These are phyloP conservation scores for Tonatia bakeri DNA, from an alignment of 2,113 vertebrate genomes.

Conservation along the genomic window DNA sequence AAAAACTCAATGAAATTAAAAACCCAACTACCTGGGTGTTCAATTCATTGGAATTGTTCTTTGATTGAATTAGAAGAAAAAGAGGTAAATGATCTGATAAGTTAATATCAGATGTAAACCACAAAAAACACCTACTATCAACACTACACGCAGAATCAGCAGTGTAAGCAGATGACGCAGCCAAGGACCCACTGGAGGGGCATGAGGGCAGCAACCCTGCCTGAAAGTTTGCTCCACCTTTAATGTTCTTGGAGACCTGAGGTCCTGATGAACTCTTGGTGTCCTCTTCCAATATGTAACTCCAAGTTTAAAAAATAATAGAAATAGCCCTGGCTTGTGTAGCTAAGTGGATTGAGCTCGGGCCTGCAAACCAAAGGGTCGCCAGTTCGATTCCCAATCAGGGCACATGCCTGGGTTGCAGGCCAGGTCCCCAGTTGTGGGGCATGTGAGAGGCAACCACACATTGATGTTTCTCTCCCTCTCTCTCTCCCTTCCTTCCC, in stretches of 20 bases:
- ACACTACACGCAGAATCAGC: background rate
- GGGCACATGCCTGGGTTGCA: no score
- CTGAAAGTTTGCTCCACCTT: background rate
- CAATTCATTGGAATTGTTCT: background rate
- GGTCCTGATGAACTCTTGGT: background rate
- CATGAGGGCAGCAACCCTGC: background rate
- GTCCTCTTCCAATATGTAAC: background rate
- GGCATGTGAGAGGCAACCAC: no score
- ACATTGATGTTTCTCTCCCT: no score
- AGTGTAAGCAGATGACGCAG: background rate
- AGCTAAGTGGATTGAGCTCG: no score
- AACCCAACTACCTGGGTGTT: background rate
- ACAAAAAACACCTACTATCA: background rate
- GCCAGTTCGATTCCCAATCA: no score
- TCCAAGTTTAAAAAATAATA: background rate
- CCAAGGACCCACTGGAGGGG: background rate
- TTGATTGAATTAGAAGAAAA: background rate
- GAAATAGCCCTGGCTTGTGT: background rate
- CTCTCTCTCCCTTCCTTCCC: no score
- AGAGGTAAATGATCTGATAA: background rate
- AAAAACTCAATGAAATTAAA: conserved; percentile 16
- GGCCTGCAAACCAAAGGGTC: no score
- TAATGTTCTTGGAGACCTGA: background rate
- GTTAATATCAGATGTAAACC: conserved; percentile 5
- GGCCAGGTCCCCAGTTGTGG: no score